Evolutionary conservation across 2,113 vertebrate genomes (phyloP).

Genomic region (Calypte anna): DNA sequence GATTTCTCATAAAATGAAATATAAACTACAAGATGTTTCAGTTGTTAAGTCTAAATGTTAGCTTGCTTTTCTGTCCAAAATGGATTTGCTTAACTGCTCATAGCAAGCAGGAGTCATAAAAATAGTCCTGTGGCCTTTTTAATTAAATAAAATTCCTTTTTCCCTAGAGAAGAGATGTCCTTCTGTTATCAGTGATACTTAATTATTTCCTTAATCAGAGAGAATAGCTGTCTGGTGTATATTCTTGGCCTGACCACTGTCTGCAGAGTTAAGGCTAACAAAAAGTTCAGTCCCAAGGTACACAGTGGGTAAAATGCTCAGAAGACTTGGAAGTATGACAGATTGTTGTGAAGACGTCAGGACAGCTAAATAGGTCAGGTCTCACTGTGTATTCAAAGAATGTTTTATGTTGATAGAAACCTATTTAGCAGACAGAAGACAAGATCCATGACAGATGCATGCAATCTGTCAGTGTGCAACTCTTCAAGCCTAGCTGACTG

Average conservation of each 20-base stretch:
- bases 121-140: conserved; percentile 8
- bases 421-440: conserved; percentile 43
- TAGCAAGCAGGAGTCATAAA: not conserved
- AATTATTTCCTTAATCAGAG: conserved; percentile 53
- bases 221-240: not conserved
- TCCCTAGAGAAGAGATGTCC: not conserved
- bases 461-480: not conserved
- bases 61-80: conserved; percentile 28
- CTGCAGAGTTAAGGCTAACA: conserved; percentile 28
- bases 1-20: not conserved
- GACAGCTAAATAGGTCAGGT: conserved; percentile 25
- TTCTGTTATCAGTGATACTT: conserved; percentile 51
- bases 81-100: conserved; percentile 12
- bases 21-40: not conserved
- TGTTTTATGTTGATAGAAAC: conserved; percentile 28
- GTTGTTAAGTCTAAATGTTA: not conserved
- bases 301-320: conserved; percentile 26
- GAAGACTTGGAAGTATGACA: conserved; percentile 2
- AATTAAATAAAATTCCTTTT: conserved; percentile 12
- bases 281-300: conserved; percentile 35
- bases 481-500: not conserved
- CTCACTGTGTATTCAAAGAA: conserved; percentile 10
- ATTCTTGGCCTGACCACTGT: conserved; percentile 8
- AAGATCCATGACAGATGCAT: not conserved
- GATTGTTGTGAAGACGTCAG: not conserved